Base-by-base conservation (phyloP, 1,140 invertebrate species). In the Bacillus rossius region DNA sequence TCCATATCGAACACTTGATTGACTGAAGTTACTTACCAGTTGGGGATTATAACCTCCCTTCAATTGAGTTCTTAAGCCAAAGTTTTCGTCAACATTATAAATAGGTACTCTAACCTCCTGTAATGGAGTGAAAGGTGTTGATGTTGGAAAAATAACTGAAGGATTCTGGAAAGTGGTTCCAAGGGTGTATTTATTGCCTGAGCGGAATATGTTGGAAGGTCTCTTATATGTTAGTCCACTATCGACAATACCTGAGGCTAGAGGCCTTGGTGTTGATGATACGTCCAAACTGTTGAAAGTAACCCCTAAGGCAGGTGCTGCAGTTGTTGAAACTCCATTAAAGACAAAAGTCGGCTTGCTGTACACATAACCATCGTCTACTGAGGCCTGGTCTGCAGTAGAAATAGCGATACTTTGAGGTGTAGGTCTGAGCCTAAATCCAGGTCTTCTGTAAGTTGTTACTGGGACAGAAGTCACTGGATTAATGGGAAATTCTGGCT, bases 391-490 rank as follows among this genome's bases (percentile, higher is more conserved):
- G 29, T 45, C 61, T 19, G 61, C 57, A 29, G 61, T 60, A 23
- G 48, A 54, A 51, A 43, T n/a, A 20, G 29, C 14, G 10, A 42
- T 26, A 38, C 26, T 53, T 61, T 20, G 42, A 17, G 14, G 61
- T 54, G n/a, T 22, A 25, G 23, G 61, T 48, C n/a, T 60, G 37
- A 34, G 61, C 51, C n/a, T 55, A 19, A 55, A 40, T n/a, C 40
- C 29, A 49, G 23, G 59, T 26, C 14, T 41, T 16, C 26, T 19
- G 22, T 13, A 26, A 48, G 26, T 40, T 49, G 43, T 41, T 1
- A 56, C 45, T 8, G 53, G 50, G 5, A 37, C 37, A 8, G 57
- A 41, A 26, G 49, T 42, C 34, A 59, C 50, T 43, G 47, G 20
- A 34, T 55, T 42, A 8, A 59, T 14, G 10, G 26, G 29, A n/a